Evolutionary conservation across 2,888 invertebrate species (phyloP).

Genomic region (Hyposoter dolosus): DNA sequence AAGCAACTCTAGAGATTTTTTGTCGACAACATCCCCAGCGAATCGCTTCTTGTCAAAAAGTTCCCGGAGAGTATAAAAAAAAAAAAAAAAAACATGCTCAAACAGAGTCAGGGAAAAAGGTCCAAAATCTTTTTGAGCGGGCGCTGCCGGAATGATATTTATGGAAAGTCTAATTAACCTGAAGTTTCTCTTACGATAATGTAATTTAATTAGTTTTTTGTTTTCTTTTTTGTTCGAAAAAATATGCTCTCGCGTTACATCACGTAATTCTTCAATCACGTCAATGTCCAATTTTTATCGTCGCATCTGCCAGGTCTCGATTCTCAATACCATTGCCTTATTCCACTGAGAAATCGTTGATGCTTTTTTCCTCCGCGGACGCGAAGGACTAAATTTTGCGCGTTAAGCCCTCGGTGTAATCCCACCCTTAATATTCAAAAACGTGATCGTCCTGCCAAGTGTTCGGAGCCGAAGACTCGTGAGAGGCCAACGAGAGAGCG

Average conservation of each 20-base stretch:
- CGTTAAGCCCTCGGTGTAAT: constrained; percentile 84
- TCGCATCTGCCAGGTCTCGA: constrained; percentile 5
- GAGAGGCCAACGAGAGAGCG: constrained; percentile 59
- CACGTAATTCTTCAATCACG: not conserved
- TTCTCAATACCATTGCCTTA: constrained; percentile 44
- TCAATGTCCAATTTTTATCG: constrained; percentile 1
- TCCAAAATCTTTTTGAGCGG: not conserved
- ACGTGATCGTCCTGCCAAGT: constrained; percentile 85
- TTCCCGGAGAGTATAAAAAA: constrained; percentile 4
- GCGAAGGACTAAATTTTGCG: constrained; percentile 83
- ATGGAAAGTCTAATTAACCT: not conserved
- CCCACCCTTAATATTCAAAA: constrained; percentile 85
- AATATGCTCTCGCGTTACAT: not conserved
- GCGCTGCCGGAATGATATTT: not conserved
- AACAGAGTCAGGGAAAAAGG: not conserved
- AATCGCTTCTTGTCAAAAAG: constrained; percentile 11
- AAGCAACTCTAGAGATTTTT: constrained; percentile 15
- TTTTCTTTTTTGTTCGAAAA: not conserved
- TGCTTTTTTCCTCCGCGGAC: constrained; percentile 55
- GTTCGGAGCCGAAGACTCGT: constrained; percentile 71
- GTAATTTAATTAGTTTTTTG: not conserved
- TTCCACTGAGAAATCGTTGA: constrained; percentile 61
- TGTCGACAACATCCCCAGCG: not conserved
- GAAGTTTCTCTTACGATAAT: not conserved
- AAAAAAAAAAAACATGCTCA: not conserved